Evolutionary conservation across 2,888 invertebrate species (phyloP), one percentile per base, ranked within the genome.

Genomic region (Pherbina coryleti): DNA sequence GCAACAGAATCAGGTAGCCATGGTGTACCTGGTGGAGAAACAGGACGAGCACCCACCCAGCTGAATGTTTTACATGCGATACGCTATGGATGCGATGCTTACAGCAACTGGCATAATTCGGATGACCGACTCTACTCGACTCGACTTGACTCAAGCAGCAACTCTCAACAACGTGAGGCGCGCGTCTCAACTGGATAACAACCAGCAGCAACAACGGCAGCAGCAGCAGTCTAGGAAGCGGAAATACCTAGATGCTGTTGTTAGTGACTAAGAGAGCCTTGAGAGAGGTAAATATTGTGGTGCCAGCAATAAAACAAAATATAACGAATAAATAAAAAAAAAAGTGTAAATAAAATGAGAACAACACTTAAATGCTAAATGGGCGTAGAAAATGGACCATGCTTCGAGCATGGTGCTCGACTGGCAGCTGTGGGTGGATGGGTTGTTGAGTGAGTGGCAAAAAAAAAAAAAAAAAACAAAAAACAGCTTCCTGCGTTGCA

Each of bases 351-450:
- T 72, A 75, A 80, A 81, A 82, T 80, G 81, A 78, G 82, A 84
- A 85, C 84, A 83, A 81, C 83, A 84, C 85, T 86, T 85, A 84
- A 85, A 85, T 84, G 84, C 83, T 85, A 84, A 86, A 86, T 85
- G 84, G 84, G 85, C 83, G 85, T 84, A 86, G 85, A 85, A 86
- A 86, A 83, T 84, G 80, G 81, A 80, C 81, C 82, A 55, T 55
- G 67, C 17, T 44, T 37, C 22, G 62, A 57, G 37, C 14, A 72
- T 22, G 49, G 44, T 44, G 60, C 76, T 62, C 79, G 78, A 78
- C 31, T 25, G 14, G 60, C 64, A 72, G 74, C 77, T 76, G 64
- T 11, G 75, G 60, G 44, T 57, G 67, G 44, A 28, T 57, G 55
- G 17, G 17, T n/a, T 8, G 57, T n/a, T 14, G 53, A 17, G 25